Base-by-base conservation (phyloP, 2,888 invertebrate species). In the Tetanocera ferruginea region DNA sequence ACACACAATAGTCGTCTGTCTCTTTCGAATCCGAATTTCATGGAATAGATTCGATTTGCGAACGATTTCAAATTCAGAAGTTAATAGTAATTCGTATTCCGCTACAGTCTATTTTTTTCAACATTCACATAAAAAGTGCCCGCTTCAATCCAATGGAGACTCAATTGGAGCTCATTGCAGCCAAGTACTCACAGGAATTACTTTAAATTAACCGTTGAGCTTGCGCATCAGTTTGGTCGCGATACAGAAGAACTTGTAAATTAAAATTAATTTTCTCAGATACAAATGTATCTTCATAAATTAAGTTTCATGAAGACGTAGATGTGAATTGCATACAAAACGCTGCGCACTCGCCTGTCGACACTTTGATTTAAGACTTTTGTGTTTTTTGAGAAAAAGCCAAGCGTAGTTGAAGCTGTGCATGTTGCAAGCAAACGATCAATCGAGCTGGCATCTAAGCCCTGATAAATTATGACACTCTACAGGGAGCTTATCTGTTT, bases 221-320 rank as follows among this genome's bases (percentile, higher is more conserved):
- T 51, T 28, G 55, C 67, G 37, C 67, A 34, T 19, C 66, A 66
- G 37, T 66, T 66, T 37, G 37, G 37, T 11, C 28, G 37, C 66
- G 66, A 37, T 37, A 66, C 14, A 19, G 17, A 37, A 19, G 37
- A 9, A 64, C 28, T 37, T 64, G 34, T 64, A 31, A 64, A 64
- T 64, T 28, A 34, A 64, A 64, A 64, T 64, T 64, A 64, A 64
- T 64, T 64, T 19, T 66, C 37, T 2, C 37, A 34, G 37, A 37
- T 37, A 66, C 66, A 66, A 66, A 37, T 66, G 31, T 67, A 67
- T 67, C 43, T 67, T 67, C 67, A 67, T 67, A 34, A 67, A 43
- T 67, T 67, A 19, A 19, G 17, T 34, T n/a, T 23, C 23, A 37
- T 37, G 43, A n/a, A 31, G 3, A 23, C 37, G 43, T 37, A 60